Evolutionary conservation across 2,888 invertebrate genomes (phyloP).

Genomic region (Stenotaenia linearis): DNA sequence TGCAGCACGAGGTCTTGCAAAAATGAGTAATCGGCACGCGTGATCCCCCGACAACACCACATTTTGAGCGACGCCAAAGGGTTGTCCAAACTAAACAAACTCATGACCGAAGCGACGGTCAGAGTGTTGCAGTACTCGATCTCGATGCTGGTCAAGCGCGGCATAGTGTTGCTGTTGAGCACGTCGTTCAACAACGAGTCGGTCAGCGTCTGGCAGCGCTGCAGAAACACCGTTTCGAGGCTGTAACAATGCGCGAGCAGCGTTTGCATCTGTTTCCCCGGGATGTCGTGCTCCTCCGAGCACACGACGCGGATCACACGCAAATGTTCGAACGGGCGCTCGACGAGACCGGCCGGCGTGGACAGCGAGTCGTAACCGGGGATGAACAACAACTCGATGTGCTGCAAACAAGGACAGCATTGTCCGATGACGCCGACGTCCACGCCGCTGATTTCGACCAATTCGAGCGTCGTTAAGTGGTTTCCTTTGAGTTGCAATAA

Average conservation of each 20-base stretch:
- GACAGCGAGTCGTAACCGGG: not conserved
- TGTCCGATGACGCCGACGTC: not conserved
- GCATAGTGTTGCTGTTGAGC: not conserved
- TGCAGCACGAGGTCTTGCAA: not conserved
- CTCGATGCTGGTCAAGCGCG: not conserved
- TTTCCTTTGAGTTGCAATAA: not conserved
- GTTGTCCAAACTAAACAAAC: not conserved
- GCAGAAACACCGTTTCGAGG: not conserved
- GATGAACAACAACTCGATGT: not conserved
- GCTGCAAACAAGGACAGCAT: not conserved
- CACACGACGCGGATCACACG: not conserved
- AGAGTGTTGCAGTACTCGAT: conserved; percentile 27
- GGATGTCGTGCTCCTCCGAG: not conserved
- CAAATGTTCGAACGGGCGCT: not conserved
- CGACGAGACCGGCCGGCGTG: not conserved
- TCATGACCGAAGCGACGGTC: not conserved
- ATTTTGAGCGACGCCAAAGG: not conserved
- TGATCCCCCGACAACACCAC: conserved; percentile 17
- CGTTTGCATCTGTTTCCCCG: not conserved
- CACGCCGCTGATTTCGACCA: not conserved
- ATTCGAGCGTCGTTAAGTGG: not conserved
- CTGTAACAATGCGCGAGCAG: not conserved
- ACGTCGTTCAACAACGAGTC: not conserved
- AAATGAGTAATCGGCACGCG: not conserved
- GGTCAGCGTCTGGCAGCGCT: not conserved